Evolutionary conservation across 2,113 vertebrate species (phyloP), one percentile per base, ranked within the genome.

Genomic region (Prionailurus viverrinus): DNA sequence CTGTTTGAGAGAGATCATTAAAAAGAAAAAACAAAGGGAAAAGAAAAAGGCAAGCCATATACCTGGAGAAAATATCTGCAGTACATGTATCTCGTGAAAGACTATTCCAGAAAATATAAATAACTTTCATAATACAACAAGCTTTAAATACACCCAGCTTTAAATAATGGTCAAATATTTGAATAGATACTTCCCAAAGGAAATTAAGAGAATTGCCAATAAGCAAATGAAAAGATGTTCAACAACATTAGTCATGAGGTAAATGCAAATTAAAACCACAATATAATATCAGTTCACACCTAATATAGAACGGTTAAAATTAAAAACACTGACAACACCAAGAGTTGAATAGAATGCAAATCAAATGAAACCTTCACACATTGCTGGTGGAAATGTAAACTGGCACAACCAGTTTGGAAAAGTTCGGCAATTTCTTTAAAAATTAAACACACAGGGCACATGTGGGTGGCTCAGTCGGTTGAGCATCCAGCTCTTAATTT

Each of bases 251-350:
- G 65, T 94, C 92, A 97, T 79, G 23, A 90, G 33, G 79, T 81
- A 95, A 94, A 92, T 94, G 68, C 33, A 91, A 91, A 93, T 85
- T 88, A 55, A 95, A 96, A 94, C 39, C 94, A 93, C 73, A 94
- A 51, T 53, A 74, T 73, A 29, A 0, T 82, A 94, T 78, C 51
- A 63, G 53, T 68, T 91, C 74, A 89, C 18, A 84, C 0, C 25
- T 66, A 73, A 84, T 69, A 74, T 1, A 71, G 39, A 85, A 65
- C 21, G 51, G 51, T 63, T 69, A 84, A 96, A 88, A 96, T 78
- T 53, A 82, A 48, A 92, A 97, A 65, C 31, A 71, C 10, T 69
- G 66, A 79, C 58, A 95, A 79, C 36, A 73, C 15, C 61, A 95
- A 96, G 7, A 27, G 16, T 21, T 95, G 55, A 73, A 4, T 10